Evolutionary conservation across 2,888 invertebrate species (phyloP).

Genomic region (Hydrotaea cyrtoneurina): DNA sequence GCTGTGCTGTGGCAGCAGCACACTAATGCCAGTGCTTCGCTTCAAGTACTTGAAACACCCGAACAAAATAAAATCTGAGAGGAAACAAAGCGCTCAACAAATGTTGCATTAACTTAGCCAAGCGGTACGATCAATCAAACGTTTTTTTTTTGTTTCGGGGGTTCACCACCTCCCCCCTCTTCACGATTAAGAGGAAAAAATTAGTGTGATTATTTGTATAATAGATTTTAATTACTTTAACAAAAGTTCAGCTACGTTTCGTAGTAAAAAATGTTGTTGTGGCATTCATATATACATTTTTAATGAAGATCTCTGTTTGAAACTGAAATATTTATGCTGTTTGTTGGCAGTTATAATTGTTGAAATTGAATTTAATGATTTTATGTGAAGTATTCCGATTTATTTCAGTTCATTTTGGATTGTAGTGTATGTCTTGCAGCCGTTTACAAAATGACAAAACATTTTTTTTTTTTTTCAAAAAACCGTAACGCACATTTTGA

Average conservation of each 20-base stretch:
- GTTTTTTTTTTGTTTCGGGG: slow-evolving; percentile 23
- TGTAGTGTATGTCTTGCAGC: neutral
- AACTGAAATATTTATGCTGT: neutral
- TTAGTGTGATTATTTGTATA: slow-evolving; percentile 57
- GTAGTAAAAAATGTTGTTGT: neutral
- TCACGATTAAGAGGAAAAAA: slow-evolving; percentile 23
- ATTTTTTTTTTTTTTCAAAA: no score
- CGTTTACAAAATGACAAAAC: no score
- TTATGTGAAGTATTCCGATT: slow-evolving; percentile 1
- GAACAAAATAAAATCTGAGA: slow-evolving; percentile 16
- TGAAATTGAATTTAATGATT: neutral
- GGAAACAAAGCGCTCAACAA: slow-evolving; percentile 49
- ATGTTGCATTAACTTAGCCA: slow-evolving; percentile 57
- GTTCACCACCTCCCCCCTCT: slow-evolving; percentile 3
- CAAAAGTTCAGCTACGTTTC: slow-evolving; percentile 1
- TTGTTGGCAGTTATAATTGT: neutral
- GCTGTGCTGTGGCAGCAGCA: slow-evolving; percentile 1
- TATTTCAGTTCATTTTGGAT: slow-evolving; percentile 1
- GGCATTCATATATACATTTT: slow-evolving; percentile 1
- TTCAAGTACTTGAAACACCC: slow-evolving; percentile 33
- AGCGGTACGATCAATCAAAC: slow-evolving; percentile 65
- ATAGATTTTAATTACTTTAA: slow-evolving; percentile 61
- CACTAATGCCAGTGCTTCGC: slow-evolving; percentile 2
- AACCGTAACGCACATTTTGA: no score
- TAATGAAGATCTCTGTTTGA: neutral